Evolutionary conservation across 2,113 vertebrate genomes (phyloP), one percentile per base, ranked within the genome.

Genomic region (Paramormyrops kingsleyae): DNA sequence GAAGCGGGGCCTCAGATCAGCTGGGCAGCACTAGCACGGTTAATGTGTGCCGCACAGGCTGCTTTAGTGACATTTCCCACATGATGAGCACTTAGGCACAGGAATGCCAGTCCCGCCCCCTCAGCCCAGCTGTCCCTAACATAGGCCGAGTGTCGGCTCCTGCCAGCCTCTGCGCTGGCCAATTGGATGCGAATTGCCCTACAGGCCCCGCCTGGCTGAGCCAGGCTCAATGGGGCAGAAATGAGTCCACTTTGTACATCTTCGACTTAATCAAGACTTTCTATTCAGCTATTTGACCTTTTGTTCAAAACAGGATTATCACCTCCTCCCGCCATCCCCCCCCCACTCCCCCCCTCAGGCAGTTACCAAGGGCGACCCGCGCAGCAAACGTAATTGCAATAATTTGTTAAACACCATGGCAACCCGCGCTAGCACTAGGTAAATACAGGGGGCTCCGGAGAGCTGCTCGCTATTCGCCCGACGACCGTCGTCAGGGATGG

Each of bases 281-380:
- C 98, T 98, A 99, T 99, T 99, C 98, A 99, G 97, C 98, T 99
- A 99, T 99, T 99, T 99, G 98, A 99, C 98, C 98, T 99, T 99
- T 99, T 99, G 98, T 99, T 99, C 98, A 99, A 99, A 99, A 99
- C 97, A 99, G 98, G 98, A 99, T 99, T 98, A 99, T 99, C 98
- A 98, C 98, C 97, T 97, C 97, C 97, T 97, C 97, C 83, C 52
- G n/a, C 95, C 94, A 96, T 95, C 97, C 96, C 97, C 96, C 96
- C 96, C 94, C 94, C 91, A 92, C 95, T 93, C 94, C 44, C 92
- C 93, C 97, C 97, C 97, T 93, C 93, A 94, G 93, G 93, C 97
- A 96, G 98, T 99, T 98, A 98, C 98, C 97, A 99, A 97, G 98
- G 98, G 98, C 97, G 97, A 99, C 98, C 98, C 96, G 94, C 98